Base-by-base conservation (phyloP, 1,140 invertebrate genomes). In the Cepaea nemoralis region DNA sequence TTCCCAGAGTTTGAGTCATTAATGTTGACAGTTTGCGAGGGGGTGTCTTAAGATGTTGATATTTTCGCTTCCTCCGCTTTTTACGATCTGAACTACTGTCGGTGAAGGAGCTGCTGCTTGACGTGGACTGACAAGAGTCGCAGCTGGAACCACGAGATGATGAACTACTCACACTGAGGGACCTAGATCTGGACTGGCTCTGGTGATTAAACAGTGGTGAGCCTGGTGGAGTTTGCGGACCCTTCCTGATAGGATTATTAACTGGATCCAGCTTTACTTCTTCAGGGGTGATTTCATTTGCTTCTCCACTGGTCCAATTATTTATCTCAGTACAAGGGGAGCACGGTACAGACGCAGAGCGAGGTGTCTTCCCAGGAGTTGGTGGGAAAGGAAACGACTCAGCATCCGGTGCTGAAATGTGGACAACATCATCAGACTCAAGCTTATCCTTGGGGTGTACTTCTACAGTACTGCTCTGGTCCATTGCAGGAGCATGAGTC, bases 91-190 rank as follows among this genome's bases (percentile, higher is more conserved):
- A 78, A 27, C 77, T 78, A 39, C 77, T 69, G 63, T 77, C 75
- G 19, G 75, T 63, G 33, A 27, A 37, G 22, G 50, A 59, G 27
- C 75, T 77, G 55, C 50, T 77, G 55, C 50, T 63, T 24, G 45
- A 55, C 3, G 40, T 77, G 39, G 75, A 75, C 5, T 50, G 73
- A 19, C 73, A 55, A 22, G 73, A 77, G 42, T 66, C 75, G 39
- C 33, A 77, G 24, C 75, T 77, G 48, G 75, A 77, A 22, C 77
- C 66, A 33, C 77, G 33, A 31, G 77, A 78, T 55, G 77, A 78
- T 31, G 77, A 77, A 27, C 42, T 67, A 48, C 59, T 78, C 14
- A 33, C 37, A 24, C 24, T 69, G 2, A 14, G 19, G 3, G 75
- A 37, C 5, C 69, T 10, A 5, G 48, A 77, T 55, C 75, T 63